Percentiles rank a stretch among this genome's conserved stretches.
phyloP scores from a whole-genome alignment of 2,113 vertebrate genomes.

The Lepisosteus osseus region DNA sequence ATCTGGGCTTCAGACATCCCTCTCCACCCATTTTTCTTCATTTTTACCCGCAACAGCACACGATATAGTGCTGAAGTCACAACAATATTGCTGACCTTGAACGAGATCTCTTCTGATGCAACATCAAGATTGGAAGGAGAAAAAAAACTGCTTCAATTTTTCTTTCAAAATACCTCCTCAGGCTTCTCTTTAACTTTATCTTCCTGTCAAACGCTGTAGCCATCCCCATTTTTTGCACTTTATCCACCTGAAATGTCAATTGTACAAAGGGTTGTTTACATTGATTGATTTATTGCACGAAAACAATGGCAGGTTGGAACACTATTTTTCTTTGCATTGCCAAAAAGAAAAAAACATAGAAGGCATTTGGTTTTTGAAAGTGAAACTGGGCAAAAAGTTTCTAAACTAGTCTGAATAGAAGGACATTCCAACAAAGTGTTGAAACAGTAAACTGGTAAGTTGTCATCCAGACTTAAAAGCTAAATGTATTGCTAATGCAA shows the following conservation, averaged over 20 bases:
- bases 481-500: neutral
- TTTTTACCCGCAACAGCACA: neutral
- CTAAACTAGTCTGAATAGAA: neutral
- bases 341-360: too few relatives aligned
- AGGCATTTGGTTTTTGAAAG: neutral
- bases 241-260: neutral
- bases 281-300: conserved; percentile 10
- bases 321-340: too few relatives aligned
- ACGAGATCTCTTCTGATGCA: conserved; percentile 10
- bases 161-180: neutral
- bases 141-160: conserved; percentile 3
- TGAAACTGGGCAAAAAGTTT: neutral
- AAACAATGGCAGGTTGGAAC: neutral
- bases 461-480: neutral
- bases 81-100: neutral
- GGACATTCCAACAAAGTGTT: neutral
- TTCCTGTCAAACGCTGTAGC: conserved; percentile 16
- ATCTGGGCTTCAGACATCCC: too few relatives aligned
- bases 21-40: neutral
- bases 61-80: neutral
- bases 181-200: conserved; percentile 10
- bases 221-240: neutral
- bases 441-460: neutral
- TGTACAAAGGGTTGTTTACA: conserved; percentile 4
- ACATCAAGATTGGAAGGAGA: neutral